Percentiles rank a stretch among this genome's conserved stretches.
Conservation (phyloP, 2,888 invertebrate species). For the Holacanthella duospinosa region DNA sequence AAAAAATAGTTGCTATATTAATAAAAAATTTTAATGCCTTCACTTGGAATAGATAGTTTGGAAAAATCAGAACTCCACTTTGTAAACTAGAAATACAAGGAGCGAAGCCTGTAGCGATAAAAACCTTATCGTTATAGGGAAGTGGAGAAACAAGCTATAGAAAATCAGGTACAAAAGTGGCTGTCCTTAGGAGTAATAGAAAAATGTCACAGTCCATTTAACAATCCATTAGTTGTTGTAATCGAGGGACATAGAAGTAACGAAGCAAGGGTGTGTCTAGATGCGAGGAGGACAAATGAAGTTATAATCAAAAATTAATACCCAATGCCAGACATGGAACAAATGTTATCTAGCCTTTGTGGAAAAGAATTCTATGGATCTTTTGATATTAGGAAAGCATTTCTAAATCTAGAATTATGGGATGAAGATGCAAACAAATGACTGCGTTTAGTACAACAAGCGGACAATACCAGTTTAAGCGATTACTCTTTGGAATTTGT, state of each 20-base stretch:
- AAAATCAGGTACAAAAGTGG: not conserved
- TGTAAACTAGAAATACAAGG: not conserved
- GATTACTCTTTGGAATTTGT: constrained; percentile 6
- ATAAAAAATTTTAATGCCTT: too few species aligned
- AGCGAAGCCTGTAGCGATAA: not conserved
- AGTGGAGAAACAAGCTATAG: not conserved
- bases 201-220: not conserved
- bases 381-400: not conserved
- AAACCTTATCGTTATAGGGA: constrained; percentile 1
- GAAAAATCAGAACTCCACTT: not conserved
- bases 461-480: not conserved
- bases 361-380: not conserved
- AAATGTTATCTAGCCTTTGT: not conserved
- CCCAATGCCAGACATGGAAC: not conserved
- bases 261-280: not conserved
- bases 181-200: not conserved
- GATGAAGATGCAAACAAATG: not conserved
- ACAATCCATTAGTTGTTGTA: not conserved
- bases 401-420: not conserved
- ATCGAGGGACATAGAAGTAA: not conserved
- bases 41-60: not conserved
- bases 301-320: not conserved
- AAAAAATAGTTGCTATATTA: too few species aligned
- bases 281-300: not conserved
- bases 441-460: not conserved